These are phyloP conservation scores for Callosobruchus maculatus DNA, from an alignment of 2,888 invertebrate species.

Conservation along the genomic window DNA sequence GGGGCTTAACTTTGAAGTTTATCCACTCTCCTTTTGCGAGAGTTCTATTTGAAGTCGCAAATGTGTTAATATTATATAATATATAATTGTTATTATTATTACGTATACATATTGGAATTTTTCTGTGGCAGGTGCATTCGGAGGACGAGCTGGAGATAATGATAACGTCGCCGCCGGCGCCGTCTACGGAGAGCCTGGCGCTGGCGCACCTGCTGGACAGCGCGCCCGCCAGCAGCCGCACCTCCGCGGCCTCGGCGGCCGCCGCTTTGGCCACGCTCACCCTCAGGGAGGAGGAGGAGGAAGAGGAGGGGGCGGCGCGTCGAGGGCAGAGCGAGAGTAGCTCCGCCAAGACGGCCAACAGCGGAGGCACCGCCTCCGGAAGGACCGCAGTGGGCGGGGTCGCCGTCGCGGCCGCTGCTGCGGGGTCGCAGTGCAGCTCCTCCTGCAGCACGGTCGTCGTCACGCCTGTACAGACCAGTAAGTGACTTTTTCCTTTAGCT, in stretches of 20 bases:
- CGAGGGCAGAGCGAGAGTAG: conserved; percentile 54
- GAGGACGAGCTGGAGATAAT: conserved; percentile 90
- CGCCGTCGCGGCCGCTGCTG: conserved; percentile 52
- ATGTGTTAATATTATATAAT: no score
- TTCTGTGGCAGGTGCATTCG: conserved; percentile 60
- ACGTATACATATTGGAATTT: background rate
- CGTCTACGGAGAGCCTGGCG: conserved; percentile 80
- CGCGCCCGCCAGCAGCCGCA: conserved; percentile 57
- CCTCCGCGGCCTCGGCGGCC: conserved; percentile 52
- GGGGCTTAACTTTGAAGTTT: no score
- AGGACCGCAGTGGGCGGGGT: conserved; percentile 32
- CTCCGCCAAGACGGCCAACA: conserved; percentile 52
- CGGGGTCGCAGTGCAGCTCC: conserved; percentile 80
- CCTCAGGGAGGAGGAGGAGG: conserved; percentile 43
- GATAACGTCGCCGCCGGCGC: conserved; percentile 80
- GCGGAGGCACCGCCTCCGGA: conserved; percentile 33
- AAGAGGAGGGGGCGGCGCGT: conserved; percentile 28
- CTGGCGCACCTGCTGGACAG: conserved; percentile 71
- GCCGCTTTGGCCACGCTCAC: conserved; percentile 50
- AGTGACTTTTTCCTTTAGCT: conserved; percentile 29
- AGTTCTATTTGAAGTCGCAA: no score
- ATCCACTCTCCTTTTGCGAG: no score
- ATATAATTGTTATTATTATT: no score
- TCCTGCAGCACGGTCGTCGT: conserved; percentile 87
- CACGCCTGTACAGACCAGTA: conserved; percentile 51